Percentiles rank a stretch among this genome's conserved stretches.
These are phyloP conservation scores for Sinodicranocentrus sp. DNA, from an alignment of 2,888 invertebrate genomes.

Conservation along the genomic window DNA sequence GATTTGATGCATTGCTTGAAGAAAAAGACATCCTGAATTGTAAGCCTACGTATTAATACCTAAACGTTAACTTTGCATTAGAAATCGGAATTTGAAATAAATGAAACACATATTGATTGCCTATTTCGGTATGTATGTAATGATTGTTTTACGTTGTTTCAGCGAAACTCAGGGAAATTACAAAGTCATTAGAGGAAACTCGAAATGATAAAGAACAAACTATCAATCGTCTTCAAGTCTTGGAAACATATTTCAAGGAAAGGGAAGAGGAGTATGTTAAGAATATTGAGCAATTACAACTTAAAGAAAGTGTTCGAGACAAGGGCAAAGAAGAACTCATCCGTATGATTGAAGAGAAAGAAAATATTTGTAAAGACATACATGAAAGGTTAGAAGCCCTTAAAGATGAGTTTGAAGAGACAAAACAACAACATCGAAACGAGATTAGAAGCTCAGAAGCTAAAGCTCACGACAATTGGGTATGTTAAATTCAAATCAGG, in stretches of 20 bases:
- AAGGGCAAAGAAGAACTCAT: slow-evolving; percentile 76
- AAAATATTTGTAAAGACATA: slow-evolving; percentile 70
- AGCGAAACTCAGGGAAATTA: slow-evolving; percentile 70
- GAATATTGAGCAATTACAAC: slow-evolving; percentile 72
- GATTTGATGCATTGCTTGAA: slow-evolving; percentile 70
- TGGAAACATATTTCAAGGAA: slow-evolving; percentile 76
- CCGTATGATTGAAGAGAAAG: slow-evolving; percentile 74
- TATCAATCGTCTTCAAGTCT: slow-evolving; percentile 73
- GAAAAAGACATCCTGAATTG: slow-evolving; percentile 72
- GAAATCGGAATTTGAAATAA: too few relatives aligned
- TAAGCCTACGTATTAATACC: too few relatives aligned
- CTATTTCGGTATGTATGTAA: too few relatives aligned
- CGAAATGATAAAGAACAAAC: slow-evolving; percentile 70
- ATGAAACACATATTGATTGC: too few relatives aligned
- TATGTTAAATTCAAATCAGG: slow-evolving; percentile 30
- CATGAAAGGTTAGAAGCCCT: slow-evolving; percentile 69
- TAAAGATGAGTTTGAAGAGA: slow-evolving; percentile 75
- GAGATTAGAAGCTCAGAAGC: slow-evolving; percentile 74
- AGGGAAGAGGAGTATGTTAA: slow-evolving; percentile 75
- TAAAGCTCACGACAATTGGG: slow-evolving; percentile 75
- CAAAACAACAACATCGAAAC: slow-evolving; percentile 72
- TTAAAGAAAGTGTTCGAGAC: slow-evolving; percentile 72
- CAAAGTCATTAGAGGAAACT: slow-evolving; percentile 46
- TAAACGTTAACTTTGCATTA: too few relatives aligned
- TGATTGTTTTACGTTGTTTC: neutral